Base-by-base conservation (phyloP, 2,888 invertebrate genomes). In the Caenorhabditis panamensis region DNA sequence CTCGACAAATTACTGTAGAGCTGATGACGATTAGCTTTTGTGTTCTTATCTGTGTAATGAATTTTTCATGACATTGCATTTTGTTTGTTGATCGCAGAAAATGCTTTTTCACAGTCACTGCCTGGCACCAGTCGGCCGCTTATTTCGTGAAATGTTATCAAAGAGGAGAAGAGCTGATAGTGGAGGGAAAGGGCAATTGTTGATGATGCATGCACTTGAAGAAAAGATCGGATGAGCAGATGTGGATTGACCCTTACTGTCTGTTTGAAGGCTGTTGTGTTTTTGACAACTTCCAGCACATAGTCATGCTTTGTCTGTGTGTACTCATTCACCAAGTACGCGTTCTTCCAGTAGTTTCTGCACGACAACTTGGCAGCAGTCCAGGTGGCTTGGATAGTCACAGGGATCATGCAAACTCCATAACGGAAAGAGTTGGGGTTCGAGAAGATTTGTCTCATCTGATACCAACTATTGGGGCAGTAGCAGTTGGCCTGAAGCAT, bases 381-480 rank as follows among this genome's bases (percentile, higher is more conserved):
- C 78, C 78, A 78, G 0, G 5, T 36, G 22, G 59, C 59, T 6
- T n/a, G 20, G n/a, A 61, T 18, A 26, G 20, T 13, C 8, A 37
- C 53, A 5, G 63, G 44, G 18, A 20, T 1, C 4, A 77, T 6
- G 54, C 77, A 77, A 2, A 59, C 58, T 22, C 78, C 78, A 18
- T 51, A 78, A 5, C 26, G 54, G 16, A 18, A 36, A 24, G 69
- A 58, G 22, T 28, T 26, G 2, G 28, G 4, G 16, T 53, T 16
- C 3, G 26, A 3, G 24, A 51, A 71, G 1, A 22, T 28, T 0
- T 16, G 5, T 13, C 63, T 37, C 13, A 59, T 53, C 51, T 79
- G 79, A 26, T 8, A 26, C 79, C 79, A 79, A 3, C n/a, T 54
- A 49, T 49, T 28, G 5, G 72, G 79, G 22, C 73, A 73, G 68